Base-by-base conservation (phyloP, 2,113 vertebrate species). In the Lamprotornis superbus region DNA sequence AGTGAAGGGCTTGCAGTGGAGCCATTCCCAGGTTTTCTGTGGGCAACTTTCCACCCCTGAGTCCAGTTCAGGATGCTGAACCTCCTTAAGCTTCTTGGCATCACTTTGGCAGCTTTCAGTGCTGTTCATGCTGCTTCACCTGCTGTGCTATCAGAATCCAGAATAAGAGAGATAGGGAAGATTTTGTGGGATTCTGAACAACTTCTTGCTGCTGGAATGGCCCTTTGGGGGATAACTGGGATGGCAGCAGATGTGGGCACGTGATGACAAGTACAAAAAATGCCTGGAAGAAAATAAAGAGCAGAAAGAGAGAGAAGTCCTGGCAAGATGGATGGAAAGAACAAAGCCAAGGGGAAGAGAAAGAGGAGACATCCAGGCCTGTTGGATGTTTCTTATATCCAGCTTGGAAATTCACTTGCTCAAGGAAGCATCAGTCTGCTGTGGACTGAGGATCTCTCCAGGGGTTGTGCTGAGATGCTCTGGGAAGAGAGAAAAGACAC, bases 141-240 rank as follows among this genome's bases (percentile, higher is more conserved):
- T 69, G 63, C 74, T 61, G 35, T 83, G 61, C 39, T 31, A 30
- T 31, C 21, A 53, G 40, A 55, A 64, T 57, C 15, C 59, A 44
- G 30, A 55, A 12, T 28, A 24, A 52, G 46, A 44, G 37, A 14
- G 33, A 59, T 5, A 30, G 24, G 30, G 33, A 31, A 19, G 61
- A 57, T 59, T 91, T 78, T 1, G 1, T 3, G 47, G 23, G 12
- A 15, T 20, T 23, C 44, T 1, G 3, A 42, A 47, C 0, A 6
- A 49, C 22, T 33, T 56, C 35, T 81, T 1, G 0, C 19, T 78
- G 18, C 49, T 75, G 70, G 64, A 89, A 18, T 16, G 31, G 33
- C 42, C 23, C 52, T 81, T 63, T 44, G 57, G 77, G 70, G 70
- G 47, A 77, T 16, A 49, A 2, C 1, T 61, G 80, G 37, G 63